Percentiles rank a stretch among this genome's conserved stretches.
phyloP scores from a whole-genome alignment of 2,888 invertebrate species.

The Zaprionus bogoriensis region DNA sequence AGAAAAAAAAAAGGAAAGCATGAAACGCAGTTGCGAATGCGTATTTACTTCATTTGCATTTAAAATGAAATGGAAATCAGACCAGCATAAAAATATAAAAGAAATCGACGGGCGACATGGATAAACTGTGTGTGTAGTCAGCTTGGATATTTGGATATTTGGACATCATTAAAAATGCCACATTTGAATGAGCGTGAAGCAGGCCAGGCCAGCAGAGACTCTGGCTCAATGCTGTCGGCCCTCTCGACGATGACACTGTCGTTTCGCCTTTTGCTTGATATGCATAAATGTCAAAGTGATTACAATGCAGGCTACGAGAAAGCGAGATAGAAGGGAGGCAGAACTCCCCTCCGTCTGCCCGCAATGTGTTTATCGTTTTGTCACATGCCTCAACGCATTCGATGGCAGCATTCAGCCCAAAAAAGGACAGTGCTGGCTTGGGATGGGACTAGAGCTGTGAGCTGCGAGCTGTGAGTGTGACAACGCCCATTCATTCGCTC shows the following conservation, averaged over 20 bases:
- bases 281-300: conserved; percentile 82
- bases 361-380: conserved; percentile 81
- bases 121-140: conserved; percentile 32
- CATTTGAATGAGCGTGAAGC: conserved; percentile 69
- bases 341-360: conserved; percentile 5
- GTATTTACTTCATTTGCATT: conserved; percentile 73
- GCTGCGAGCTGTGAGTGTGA: conserved; percentile 59
- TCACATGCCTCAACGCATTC: conserved; percentile 75
- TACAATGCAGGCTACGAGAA: conserved; percentile 66
- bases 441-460: conserved; percentile 27
- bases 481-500: conserved; percentile 73
- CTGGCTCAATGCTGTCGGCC: too few species aligned
- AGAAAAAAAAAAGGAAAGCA: background rate
- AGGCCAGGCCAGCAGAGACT: too few species aligned
- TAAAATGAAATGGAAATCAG: conserved; percentile 71
- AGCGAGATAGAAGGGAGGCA: too few species aligned
- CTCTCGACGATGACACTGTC: conserved; percentile 44
- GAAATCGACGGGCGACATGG: conserved; percentile 37
- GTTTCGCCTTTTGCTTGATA: conserved; percentile 68
- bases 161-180: conserved; percentile 80
- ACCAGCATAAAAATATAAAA: conserved; percentile 73
- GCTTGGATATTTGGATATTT: conserved; percentile 57
- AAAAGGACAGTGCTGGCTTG: conserved; percentile 58
- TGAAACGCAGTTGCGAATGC: conserved; percentile 36
- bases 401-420: conserved; percentile 42